phyloP scores from a whole-genome alignment of 2,888 invertebrate genomes.

The Sesamia inferens region DNA sequence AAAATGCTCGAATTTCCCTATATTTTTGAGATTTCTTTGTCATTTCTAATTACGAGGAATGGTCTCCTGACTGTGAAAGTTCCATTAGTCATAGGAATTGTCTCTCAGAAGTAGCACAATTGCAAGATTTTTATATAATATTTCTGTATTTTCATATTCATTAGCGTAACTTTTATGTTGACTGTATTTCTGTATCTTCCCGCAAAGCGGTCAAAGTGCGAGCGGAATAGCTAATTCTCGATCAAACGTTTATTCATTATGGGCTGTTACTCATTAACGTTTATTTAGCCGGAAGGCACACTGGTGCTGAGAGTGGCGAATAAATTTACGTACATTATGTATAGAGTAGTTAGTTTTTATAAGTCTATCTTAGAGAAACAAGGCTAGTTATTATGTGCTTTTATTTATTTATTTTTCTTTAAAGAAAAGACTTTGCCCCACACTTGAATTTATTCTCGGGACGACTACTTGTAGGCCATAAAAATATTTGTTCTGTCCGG shows the following conservation, averaged over 20 bases:
- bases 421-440: no score
- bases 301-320: constrained; percentile 46
- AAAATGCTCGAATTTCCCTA: no score
- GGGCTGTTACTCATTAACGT: constrained; percentile 71
- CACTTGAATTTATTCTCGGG: no score
- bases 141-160: background rate
- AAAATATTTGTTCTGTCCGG: no score
- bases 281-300: constrained; percentile 70
- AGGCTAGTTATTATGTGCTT: constrained; percentile 13
- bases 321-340: constrained; percentile 48
- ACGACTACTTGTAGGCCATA: no score
- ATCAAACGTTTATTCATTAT: constrained; percentile 74
- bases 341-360: constrained; percentile 22
- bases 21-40: no score
- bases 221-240: constrained; percentile 72
- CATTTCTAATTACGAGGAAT: no score
- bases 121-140: background rate
- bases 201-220: constrained; percentile 48
- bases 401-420: no score
- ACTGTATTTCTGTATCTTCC: constrained; percentile 13
- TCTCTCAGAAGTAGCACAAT: no score
- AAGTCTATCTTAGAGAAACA: constrained; percentile 12
- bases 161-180: background rate
- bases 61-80: no score
- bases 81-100: no score